A percentile compares a stretch with the other conserved stretches of the same genome.
These are phyloP conservation scores for Pachymerium ferrugineum DNA, from an alignment of 2,888 invertebrate genomes.

Conservation along the genomic window DNA sequence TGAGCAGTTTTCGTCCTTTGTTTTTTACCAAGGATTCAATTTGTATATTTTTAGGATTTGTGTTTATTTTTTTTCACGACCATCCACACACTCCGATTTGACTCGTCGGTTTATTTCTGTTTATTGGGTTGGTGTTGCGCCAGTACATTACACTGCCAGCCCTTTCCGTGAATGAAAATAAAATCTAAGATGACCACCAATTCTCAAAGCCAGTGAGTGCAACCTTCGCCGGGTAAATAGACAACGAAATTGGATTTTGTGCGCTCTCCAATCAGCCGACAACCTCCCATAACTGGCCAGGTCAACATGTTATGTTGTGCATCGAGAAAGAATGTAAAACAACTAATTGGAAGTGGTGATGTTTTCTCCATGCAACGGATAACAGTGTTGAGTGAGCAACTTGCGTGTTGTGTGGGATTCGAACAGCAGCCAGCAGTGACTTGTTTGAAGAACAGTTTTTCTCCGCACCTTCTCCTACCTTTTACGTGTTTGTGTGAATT, in stretches of 20 bases:
- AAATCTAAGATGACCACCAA: conserved; percentile 27
- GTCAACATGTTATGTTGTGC: conserved; percentile 19
- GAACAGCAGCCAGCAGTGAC: conserved; percentile 27
- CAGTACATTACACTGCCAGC: conserved; percentile 32
- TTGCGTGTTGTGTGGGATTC: conserved; percentile 27
- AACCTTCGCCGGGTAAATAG: not conserved
- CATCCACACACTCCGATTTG: conserved; percentile 19
- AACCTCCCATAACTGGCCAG: conserved; percentile 17
- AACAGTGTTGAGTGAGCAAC: conserved; percentile 23
- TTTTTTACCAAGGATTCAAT: conserved; percentile 21
- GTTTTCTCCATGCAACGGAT: conserved; percentile 21
- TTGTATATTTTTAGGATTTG: conserved; percentile 27
- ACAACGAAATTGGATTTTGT: conserved; percentile 19
- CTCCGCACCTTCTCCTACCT: conserved; percentile 19
- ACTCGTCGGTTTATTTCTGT: conserved; percentile 19
- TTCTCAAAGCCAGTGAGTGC: conserved; percentile 17
- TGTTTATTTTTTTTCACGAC: conserved; percentile 15
- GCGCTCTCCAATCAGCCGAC: conserved; percentile 27
- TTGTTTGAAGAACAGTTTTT: conserved; percentile 6
- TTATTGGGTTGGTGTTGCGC: conserved; percentile 29
- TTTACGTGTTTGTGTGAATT: conserved; percentile 6
- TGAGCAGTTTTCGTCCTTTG: not conserved
- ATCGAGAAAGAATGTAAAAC: not conserved
- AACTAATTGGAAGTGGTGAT: conserved; percentile 6
- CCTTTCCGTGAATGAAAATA: conserved; percentile 23